Evolutionary conservation across 2,888 invertebrate species (phyloP), one percentile per base, ranked within the genome.

Genomic region (Acanthacorydalis orientalis): DNA sequence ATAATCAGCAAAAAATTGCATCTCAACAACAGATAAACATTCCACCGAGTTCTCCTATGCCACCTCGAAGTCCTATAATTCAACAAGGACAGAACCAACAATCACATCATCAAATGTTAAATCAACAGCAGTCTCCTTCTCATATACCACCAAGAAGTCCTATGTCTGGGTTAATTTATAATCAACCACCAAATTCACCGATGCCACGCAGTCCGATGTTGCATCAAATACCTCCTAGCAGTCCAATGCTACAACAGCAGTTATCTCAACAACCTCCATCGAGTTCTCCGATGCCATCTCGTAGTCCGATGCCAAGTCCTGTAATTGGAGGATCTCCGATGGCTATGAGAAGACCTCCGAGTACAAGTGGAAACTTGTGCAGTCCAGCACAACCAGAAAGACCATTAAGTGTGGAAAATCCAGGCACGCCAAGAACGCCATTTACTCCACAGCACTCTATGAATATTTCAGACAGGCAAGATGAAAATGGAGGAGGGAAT

Each of bases 351-450:
- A 60, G 75, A 49, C 73, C 75, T 10, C 72, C 72, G 1, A 73
- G 69, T 50, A 63, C 66, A 11, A 73, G 69, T 16, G 72, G 69
- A 47, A 68, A 67, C 49, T 54, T 60, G 37, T 59, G 58, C 44
- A 70, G 68, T 49, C 71, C 72, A 35, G 69, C 70, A 3, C 70
- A 73, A 63, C 72, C 74, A 1, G 76, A 77, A 51, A 61, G 75
- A 48, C 76, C 76, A 0, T 72, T 69, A 47, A 75, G 74, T 55
- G 71, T 73, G 1, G 75, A 75, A 53, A 76, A 75, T 59, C 74
- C 75, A 7, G 60, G 67, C 39, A 73, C 73, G 1, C 72, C 74
- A 7, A 60, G 70, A 50, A 68, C 68, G 7, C 67, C 67, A 0
- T 68, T 68, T 45, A 65, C 65, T 9, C 64, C 60, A 2, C 37